Evolutionary conservation across 2,797 vertebrate genomes (phyloP).

Genomic region (Dermochelys coriacea): DNA sequence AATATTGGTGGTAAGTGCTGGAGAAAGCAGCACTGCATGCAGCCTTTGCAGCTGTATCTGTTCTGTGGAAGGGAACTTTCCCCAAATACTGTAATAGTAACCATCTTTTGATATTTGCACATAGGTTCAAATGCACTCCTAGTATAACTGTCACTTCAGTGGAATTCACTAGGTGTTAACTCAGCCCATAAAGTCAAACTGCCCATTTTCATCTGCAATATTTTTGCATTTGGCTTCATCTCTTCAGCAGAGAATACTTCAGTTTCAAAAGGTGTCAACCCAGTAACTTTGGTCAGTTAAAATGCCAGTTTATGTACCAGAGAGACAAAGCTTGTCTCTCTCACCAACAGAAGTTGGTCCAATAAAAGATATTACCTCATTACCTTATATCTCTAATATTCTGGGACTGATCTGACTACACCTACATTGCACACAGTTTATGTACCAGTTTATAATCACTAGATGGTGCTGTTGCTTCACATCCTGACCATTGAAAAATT

Average conservation of each 20-base stretch:
- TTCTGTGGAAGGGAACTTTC: neutral
- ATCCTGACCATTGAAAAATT: too few relatives aligned
- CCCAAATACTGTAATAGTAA: neutral
- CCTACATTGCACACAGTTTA: neutral
- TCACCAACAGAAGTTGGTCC: neutral
- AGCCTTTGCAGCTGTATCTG: neutral
- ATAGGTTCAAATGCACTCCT: too few relatives aligned
- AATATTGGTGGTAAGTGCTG: neutral
- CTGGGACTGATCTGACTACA: neutral
- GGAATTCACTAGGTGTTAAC: neutral
- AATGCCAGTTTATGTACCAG: neutral
- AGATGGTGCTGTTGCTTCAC: slow-evolving; percentile 29
- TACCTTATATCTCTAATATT: neutral
- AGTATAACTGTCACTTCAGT: neutral
- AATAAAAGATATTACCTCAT: neutral
- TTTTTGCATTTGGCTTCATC: neutral
- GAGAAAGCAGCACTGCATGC: rapidly evolving
- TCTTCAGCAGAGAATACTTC: neutral
- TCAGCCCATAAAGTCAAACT: neutral
- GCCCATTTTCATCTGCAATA: neutral
- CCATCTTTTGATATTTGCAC: neutral
- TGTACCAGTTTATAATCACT: neutral
- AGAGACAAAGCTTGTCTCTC: neutral
- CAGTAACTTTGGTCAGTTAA: rapidly evolving
- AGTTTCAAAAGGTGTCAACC: neutral